Evolutionary conservation across 2,797 vertebrate genomes (phyloP), one percentile per base, ranked within the genome.

Genomic region (Clarias laeviceps): DNA sequence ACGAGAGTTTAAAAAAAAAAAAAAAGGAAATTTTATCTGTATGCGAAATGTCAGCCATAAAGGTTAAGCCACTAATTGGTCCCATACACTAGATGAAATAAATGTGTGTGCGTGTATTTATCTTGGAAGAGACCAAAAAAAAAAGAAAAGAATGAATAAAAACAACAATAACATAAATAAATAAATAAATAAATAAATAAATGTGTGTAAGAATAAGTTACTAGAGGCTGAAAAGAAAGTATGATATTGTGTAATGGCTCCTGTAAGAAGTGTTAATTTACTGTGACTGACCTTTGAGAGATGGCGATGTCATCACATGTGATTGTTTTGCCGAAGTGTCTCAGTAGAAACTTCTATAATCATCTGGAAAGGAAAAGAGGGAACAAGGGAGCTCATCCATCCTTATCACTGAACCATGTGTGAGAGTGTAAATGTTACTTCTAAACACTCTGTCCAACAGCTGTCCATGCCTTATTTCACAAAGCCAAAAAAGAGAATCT

Each of bases 401-500:
- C 45, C 78, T 59, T 74, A 66, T 69, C 68, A 72, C 5, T 74
- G 77, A 86, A 78, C 72, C 24, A 65, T 70, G 37, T 82, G 82
- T 81, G n/a, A 81, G 70, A 79, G 68, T 84, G 64, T 82, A 84
- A 86, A 86, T 87, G 82, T 85, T n/a, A 77, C 59, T 76, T 45
- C 70, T 64, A 85, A 86, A 89, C 88, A 89, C 70, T 82, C 45
- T 27, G 37, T 54, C 50, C 50, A 90, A 88, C 85, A 90, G 87
- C 87, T 90, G 90, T 90, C 86, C 87, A 87, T 72, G 59, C 84
- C 84, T 87, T 81, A 32, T 34, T 85, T 62, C 32, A 20, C 24
- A 22, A 82, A 88, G 87, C 82, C 88, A 89, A 88, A 88, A 85
- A 86, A 84, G 72, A 76, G 54, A 86, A 87, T 85, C 80, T 83